Percentiles rank a stretch among this genome's conserved stretches.
Evolutionary conservation across 2,888 invertebrate species (phyloP).

Genomic region (Cheilosia pagana): DNA sequence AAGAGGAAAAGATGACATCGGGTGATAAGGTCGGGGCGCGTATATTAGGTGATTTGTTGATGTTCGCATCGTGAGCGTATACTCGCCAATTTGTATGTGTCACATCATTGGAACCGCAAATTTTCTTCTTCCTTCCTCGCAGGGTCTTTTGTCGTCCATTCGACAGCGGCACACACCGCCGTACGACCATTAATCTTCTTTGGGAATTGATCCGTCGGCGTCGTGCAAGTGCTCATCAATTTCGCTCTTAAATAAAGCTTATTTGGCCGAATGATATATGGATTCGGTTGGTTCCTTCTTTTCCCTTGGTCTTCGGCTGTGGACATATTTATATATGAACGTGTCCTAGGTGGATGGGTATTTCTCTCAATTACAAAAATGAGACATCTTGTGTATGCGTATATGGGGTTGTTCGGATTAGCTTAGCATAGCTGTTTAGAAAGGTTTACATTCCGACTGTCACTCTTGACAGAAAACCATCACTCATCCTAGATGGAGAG

Average conservation of each 20-base stretch:
- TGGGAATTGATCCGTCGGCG: constrained; percentile 66
- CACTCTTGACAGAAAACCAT: constrained; percentile 71
- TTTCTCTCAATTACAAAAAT: constrained; percentile 67
- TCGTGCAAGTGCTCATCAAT: constrained; percentile 68
- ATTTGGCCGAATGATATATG: constrained; percentile 70
- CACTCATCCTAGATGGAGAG: constrained; percentile 53
- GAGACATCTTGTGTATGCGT: constrained; percentile 48
- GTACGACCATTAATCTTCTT: constrained; percentile 68
- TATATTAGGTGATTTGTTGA: constrained; percentile 71
- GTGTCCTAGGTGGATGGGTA: constrained; percentile 29
- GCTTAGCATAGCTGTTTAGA: constrained; percentile 49
- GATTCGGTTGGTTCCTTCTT: constrained; percentile 8
- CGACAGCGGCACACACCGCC: constrained; percentile 26
- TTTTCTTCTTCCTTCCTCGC: constrained; percentile 8
- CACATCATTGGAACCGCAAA: constrained; percentile 71
- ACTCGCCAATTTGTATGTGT: constrained; percentile 70
- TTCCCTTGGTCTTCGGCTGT: not conserved
- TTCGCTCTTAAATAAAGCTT: constrained; percentile 72
- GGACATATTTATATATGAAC: constrained; percentile 28
- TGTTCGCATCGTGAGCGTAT: constrained; percentile 22
- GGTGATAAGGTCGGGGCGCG: constrained; percentile 69
- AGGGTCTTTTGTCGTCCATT: constrained; percentile 43
- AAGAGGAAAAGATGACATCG: constrained; percentile 72
- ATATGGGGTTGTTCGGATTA: constrained; percentile 49
- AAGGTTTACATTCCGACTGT: constrained; percentile 71